Percentiles rank a stretch among this genome's conserved stretches.
These are phyloP conservation scores for Struthidea cinerea DNA, from an alignment of 2,113 vertebrate genomes.

Conservation along the genomic window DNA sequence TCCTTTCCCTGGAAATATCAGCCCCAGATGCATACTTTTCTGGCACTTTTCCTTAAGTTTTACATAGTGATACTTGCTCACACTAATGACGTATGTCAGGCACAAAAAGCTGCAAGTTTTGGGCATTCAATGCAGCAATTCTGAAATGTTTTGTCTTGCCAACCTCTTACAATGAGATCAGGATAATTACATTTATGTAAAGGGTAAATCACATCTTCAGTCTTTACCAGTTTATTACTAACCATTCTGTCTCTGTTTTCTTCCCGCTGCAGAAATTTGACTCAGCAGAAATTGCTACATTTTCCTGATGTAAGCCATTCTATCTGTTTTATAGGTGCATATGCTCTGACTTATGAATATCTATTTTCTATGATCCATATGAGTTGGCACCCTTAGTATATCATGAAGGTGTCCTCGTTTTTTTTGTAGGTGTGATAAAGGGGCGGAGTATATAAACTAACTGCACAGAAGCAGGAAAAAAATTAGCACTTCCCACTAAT, in stretches of 20 bases:
- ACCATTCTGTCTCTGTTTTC: background rate
- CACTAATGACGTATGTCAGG: background rate
- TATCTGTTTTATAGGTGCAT: background rate
- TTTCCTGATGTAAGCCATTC: background rate
- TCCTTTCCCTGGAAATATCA: background rate
- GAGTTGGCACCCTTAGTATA: background rate
- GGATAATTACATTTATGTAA: background rate
- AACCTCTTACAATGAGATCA: background rate
- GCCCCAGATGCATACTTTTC: background rate
- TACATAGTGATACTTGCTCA: background rate
- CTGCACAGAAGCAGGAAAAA: background rate
- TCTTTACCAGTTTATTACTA: background rate
- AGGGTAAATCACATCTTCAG: background rate
- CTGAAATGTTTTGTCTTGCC: background rate
- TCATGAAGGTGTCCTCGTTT: background rate
- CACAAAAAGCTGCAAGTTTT: background rate
- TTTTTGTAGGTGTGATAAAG: background rate
- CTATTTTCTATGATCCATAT: background rate
- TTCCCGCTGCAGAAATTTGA: background rate
- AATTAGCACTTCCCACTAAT: background rate
- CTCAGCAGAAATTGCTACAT: background rate
- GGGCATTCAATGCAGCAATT: background rate
- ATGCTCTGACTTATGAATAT: background rate
- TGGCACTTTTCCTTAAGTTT: background rate
- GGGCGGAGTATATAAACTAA: background rate